Conservation (phyloP, 2,888 invertebrate species). For the Himalopsyche kuldschensis region DNA sequence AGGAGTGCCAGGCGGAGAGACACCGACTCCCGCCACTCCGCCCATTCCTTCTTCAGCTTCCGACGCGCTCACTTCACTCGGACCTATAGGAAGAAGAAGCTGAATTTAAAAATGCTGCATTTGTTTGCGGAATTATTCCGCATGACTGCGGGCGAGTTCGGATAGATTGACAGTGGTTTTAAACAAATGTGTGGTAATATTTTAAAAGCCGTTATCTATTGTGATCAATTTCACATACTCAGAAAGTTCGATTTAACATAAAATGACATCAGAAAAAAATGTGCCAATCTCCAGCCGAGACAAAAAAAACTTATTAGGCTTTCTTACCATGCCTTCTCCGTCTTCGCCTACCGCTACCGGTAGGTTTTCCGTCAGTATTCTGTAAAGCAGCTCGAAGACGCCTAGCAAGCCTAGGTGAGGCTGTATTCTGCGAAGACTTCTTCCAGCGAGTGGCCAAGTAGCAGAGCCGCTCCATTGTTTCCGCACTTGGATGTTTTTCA, state of each 20-base stretch:
- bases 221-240: no score
- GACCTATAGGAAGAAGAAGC: constrained; percentile 5
- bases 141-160: background rate
- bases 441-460: constrained; percentile 24
- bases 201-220: no score
- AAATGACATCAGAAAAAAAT: no score
- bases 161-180: background rate
- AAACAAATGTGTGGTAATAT: no score
- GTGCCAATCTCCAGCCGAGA: no score
- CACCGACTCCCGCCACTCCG: constrained; percentile 17
- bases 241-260: no score
- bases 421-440: constrained; percentile 21
- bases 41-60: constrained; percentile 20
- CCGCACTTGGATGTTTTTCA: constrained; percentile 28
- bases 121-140: background rate
- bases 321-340: constrained; percentile 14
- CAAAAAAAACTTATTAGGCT: background rate
- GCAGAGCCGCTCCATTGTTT: constrained; percentile 9
- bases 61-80: constrained; percentile 30
- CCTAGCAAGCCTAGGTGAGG: constrained; percentile 19
- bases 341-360: background rate
- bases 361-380: constrained; percentile 9
- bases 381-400: constrained; percentile 17
- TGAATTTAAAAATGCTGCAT: background rate
- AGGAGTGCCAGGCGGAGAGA: constrained; percentile 25